phyloP scores from a whole-genome alignment of 2,888 invertebrate genomes.

The Euclidia mi region DNA sequence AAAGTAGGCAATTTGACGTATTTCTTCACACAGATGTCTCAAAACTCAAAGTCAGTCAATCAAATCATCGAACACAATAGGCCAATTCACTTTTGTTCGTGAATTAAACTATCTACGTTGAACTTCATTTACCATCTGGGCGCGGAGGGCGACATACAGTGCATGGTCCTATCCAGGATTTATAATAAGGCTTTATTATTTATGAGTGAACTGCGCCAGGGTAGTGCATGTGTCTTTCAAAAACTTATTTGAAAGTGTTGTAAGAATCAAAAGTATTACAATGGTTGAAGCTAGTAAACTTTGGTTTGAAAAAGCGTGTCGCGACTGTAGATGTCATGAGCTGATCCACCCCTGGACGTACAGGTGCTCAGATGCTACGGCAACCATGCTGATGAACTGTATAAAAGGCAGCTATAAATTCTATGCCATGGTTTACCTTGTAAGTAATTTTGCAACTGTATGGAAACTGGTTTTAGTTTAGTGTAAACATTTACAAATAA shows the following conservation, averaged over 20 bases:
- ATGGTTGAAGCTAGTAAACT: slow-evolving; percentile 88
- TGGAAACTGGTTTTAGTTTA: not conserved
- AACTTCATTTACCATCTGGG: not conserved
- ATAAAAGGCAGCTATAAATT: slow-evolving; percentile 87
- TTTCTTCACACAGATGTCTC: not conserved
- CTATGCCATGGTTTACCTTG: slow-evolving; percentile 87
- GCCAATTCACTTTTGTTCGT: slow-evolving; percentile 7
- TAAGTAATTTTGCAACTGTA: slow-evolving; percentile 65
- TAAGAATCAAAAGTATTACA: slow-evolving; percentile 31
- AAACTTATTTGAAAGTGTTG: slow-evolving; percentile 1
- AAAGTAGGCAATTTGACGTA: no score
- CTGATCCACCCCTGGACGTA: slow-evolving; percentile 88
- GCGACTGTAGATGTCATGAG: slow-evolving; percentile 72
- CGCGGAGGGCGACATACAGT: not conserved
- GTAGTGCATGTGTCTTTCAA: slow-evolving; percentile 5
- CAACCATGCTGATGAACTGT: slow-evolving; percentile 80
- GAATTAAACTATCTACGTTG: slow-evolving; percentile 1
- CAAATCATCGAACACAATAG: slow-evolving; percentile 1
- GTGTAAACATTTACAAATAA: slow-evolving; percentile 1
- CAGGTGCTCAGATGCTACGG: slow-evolving; percentile 79
- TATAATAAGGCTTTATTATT: not conserved
- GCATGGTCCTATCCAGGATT: not conserved
- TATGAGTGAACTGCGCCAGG: not conserved
- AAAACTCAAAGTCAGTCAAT: not conserved
- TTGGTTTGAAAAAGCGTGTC: slow-evolving; percentile 83